Evolutionary conservation across 2,113 vertebrate genomes (phyloP).

Genomic region (Chauna torquata): DNA sequence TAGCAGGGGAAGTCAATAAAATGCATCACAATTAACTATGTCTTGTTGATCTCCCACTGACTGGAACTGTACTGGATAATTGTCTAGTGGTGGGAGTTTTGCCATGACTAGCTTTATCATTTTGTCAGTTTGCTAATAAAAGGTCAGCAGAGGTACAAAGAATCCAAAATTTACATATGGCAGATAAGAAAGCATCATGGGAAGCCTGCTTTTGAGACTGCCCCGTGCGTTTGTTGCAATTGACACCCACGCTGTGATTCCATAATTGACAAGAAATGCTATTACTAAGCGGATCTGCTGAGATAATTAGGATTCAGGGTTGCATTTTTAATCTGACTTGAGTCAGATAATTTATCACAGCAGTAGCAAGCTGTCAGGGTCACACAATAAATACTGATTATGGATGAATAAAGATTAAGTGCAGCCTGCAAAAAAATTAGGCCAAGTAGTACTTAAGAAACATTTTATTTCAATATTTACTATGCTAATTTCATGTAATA

Average conservation of each 20-base stretch:
- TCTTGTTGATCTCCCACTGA: slow-evolving; percentile 75
- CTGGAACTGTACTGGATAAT: slow-evolving; percentile 74
- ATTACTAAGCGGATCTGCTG: slow-evolving; percentile 80
- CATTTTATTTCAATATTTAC: slow-evolving; percentile 79
- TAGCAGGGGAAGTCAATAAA: slow-evolving; percentile 68
- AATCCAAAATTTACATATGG: slow-evolving; percentile 82
- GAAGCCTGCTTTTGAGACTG: slow-evolving; percentile 68
- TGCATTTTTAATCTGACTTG: slow-evolving; percentile 84
- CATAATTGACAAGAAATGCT: slow-evolving; percentile 83
- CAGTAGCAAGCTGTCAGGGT: slow-evolving; percentile 84
- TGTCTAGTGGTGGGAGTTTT: slow-evolving; percentile 75
- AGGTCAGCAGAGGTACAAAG: slow-evolving; percentile 76
- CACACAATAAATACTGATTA: slow-evolving; percentile 86
- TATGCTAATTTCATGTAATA: slow-evolving; percentile 74
- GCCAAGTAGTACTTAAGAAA: slow-evolving; percentile 71
- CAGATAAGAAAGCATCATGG: slow-evolving; percentile 76
- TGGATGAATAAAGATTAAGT: slow-evolving; percentile 86
- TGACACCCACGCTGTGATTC: slow-evolving; percentile 80
- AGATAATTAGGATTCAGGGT: slow-evolving; percentile 84
- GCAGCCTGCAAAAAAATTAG: slow-evolving; percentile 75
- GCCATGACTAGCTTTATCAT: slow-evolving; percentile 81
- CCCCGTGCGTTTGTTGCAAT: slow-evolving; percentile 68
- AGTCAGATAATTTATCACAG: slow-evolving; percentile 88
- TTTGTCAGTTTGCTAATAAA: slow-evolving; percentile 86
- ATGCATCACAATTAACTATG: slow-evolving; percentile 75